Conservation (phyloP, 2,113 vertebrate species). For the Anthoscopus minutus region DNA sequence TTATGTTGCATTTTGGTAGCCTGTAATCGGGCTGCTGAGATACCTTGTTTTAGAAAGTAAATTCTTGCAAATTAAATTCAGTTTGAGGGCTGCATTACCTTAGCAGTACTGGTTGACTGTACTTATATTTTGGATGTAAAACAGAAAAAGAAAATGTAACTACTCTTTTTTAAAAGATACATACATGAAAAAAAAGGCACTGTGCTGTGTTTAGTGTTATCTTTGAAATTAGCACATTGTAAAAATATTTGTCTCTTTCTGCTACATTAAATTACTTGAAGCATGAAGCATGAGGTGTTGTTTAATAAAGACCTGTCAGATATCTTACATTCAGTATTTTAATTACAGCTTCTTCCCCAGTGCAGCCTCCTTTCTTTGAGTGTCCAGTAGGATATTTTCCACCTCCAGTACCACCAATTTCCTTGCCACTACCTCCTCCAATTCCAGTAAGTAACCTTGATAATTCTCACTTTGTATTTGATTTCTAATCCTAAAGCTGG, state of each 20-base stretch:
- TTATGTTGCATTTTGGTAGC: not conserved
- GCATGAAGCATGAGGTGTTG: not conserved
- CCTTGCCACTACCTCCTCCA: conserved; percentile 70
- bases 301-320: not conserved
- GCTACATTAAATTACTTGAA: not conserved
- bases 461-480: not conserved
- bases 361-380: conserved; percentile 71
- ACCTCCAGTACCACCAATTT: conserved; percentile 67
- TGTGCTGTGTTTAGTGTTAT: not conserved
- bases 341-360: conserved; percentile 70
- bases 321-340: not conserved
- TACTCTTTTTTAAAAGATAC: not conserved
- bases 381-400: conserved; percentile 74
- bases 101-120: not conserved
- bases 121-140: not conserved
- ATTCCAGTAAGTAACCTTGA: conserved; percentile 67
- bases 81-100: not conserved
- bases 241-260: not conserved
- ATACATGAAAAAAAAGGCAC: not conserved
- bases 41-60: not conserved
- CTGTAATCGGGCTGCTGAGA: not conserved
- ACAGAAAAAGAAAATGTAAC: not conserved
- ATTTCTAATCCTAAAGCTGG: not conserved
- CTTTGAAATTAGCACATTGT: not conserved
- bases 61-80: not conserved